Percentiles rank a stretch among this genome's conserved stretches.
These are phyloP conservation scores for Tetramorium alpestre DNA, from an alignment of 1,140 invertebrate species.

Conservation along the genomic window DNA sequence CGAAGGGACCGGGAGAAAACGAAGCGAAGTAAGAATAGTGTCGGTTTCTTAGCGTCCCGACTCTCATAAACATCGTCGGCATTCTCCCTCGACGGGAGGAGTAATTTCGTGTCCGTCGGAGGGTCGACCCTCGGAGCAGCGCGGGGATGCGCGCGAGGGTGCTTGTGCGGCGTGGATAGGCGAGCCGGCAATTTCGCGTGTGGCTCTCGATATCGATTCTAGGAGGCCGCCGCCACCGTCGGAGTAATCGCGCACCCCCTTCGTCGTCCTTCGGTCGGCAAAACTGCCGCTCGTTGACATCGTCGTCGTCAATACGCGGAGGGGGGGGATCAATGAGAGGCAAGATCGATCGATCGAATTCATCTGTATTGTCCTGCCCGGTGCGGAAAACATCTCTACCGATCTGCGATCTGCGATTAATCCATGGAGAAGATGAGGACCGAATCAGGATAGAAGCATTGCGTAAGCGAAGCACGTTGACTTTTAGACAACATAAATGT, in stretches of 20 bases:
- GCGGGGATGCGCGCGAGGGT: slow-evolving; percentile 46
- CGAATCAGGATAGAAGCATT: slow-evolving; percentile 10
- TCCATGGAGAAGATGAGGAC: slow-evolving; percentile 28
- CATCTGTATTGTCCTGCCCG: neutral
- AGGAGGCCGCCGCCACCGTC: slow-evolving; percentile 51
- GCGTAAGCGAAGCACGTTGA: slow-evolving; percentile 11
- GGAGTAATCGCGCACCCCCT: slow-evolving; percentile 45
- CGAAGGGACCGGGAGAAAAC: neutral
- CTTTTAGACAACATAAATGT: neutral
- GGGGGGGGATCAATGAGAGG: slow-evolving; percentile 37
- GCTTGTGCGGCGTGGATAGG: slow-evolving; percentile 49
- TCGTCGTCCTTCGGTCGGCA: slow-evolving; percentile 39
- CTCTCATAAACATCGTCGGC: slow-evolving; percentile 14
- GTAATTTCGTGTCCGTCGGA: slow-evolving; percentile 39
- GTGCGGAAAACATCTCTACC: neutral
- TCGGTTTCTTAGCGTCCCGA: neutral
- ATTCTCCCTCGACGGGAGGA: slow-evolving; percentile 9
- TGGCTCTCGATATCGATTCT: slow-evolving; percentile 67
- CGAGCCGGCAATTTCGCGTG: slow-evolving; percentile 53
- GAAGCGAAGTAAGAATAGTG: neutral
- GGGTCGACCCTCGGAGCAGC: neutral
- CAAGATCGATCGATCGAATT: slow-evolving; percentile 30
- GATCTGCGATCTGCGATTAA: neutral
- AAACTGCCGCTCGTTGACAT: slow-evolving; percentile 22
- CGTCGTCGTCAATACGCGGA: slow-evolving; percentile 13